These are phyloP conservation scores for Circaetus gallicus DNA, from an alignment of 2,113 vertebrate species.

Conservation along the genomic window DNA sequence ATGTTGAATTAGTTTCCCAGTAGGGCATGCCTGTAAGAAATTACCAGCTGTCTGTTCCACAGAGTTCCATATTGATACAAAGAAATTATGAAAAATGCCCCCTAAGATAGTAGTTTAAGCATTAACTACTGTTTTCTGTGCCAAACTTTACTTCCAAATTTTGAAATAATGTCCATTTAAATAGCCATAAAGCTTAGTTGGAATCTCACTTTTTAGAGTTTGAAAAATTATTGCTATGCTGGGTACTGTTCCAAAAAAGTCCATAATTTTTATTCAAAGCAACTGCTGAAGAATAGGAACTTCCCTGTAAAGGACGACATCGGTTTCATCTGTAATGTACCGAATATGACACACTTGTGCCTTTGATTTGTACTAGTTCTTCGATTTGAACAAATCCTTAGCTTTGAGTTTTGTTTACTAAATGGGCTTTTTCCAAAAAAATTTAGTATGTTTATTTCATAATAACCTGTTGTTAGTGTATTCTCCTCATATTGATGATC, in stretches of 20 bases:
- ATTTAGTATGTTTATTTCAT: not conserved
- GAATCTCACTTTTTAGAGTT: not conserved
- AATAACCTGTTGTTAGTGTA: not conserved
- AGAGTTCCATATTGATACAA: not conserved
- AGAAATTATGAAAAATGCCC: not conserved
- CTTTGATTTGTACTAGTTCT: not conserved
- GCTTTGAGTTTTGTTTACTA: not conserved
- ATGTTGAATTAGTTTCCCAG: not conserved
- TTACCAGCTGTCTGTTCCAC: not conserved
- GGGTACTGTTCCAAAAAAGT: not conserved
- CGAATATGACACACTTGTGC: not conserved
- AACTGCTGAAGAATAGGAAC: not conserved
- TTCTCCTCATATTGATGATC: not conserved
- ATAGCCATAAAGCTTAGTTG: not conserved
- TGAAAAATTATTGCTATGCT: not conserved
- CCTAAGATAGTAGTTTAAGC: not conserved
- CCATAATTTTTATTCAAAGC: not conserved
- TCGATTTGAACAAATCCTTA: not conserved
- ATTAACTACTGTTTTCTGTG: not conserved
- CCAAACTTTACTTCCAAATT: not conserved
- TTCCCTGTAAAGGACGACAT: not conserved
- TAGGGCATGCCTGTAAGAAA: not conserved
- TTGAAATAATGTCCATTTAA: not conserved
- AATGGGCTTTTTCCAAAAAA: accelerated
- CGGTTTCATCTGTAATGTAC: not conserved